Evolutionary conservation across 2,797 vertebrate species (phyloP), one percentile per base, ranked within the genome.

Genomic region (Paguma larvata): DNA sequence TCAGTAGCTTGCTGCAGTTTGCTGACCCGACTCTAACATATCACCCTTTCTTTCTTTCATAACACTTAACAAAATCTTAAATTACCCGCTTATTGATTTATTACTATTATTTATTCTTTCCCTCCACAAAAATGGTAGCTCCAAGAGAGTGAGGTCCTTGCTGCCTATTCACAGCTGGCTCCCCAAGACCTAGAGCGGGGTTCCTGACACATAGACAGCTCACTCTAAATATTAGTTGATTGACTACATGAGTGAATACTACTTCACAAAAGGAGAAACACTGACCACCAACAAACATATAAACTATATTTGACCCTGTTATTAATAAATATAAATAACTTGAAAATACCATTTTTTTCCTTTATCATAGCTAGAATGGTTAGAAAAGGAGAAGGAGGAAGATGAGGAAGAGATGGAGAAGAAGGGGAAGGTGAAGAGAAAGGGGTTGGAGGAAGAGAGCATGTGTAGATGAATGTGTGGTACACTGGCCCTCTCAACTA

Each of bases 181-280:
- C 25, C 46, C 51, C 38, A 59, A 18, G 30, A 30, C 25, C n/a
- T 83, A 12, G 3, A 34, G 89, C 30, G 23, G 32, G 77, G 53
- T 53, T 82, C 62, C 92, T 65, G 48, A 85, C 53, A 56, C 51
- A 34, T 2, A 51, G 46, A 56, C 32, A 56, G 77, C 53, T 77
- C 11, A 27, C 70, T 84, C 65, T 51, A 48, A 32, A 63, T 53
- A 70, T 34, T 1, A 82, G 13, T n/a, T 41, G 27, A 34, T 32
- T 12, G 21, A 51, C 38, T 48, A 27, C 19, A 51, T 59, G 53
- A 94, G 70, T 41, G n/a, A 38, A 32, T 15, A 68, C 3, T 16
- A 48, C 51, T 94, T 85, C 80, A 82, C 67, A 59, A 86, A 79
- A 72, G 10, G n/a, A 86, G 63, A 95, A 70, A 51, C 32, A 56